Evolutionary conservation across 2,113 vertebrate genomes (phyloP), one percentile per base, ranked within the genome.

Genomic region (Dasyornis broadbenti): DNA sequence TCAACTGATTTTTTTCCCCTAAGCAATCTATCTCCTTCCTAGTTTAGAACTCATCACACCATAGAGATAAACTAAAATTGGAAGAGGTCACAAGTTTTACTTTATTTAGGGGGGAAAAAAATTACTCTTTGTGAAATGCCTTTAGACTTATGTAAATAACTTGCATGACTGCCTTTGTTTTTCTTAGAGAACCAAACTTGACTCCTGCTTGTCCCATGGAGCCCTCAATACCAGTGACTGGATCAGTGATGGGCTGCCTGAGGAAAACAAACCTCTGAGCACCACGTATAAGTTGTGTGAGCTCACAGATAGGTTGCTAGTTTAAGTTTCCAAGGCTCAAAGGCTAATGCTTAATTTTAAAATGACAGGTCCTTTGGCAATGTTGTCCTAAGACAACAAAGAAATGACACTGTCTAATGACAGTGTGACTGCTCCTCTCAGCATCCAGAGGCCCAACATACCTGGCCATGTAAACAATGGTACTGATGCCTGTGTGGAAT

Each of bases 261-360:
- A 23, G 40, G 35, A 65, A 35, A 89, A 45, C 69, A 63, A 66
- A 69, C 10, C 33, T 30, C 1, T 33, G 63, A 94, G 68, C 53
- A 77, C 31, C 53, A 65, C 7, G 4, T 2, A 0, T 31, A 69
- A 94, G 59, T 64, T 0, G 0, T 20, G n/a, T 28, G 42, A 84
- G 37, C 71, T 64, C 50, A 50, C 42, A 52, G 72, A 54, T 21
- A 49, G 33, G n/a, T 8, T 64, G 57, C 47, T 39, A 23, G 8
- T 86, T 83, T 44, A n/a, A 6, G 47, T 78, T 86, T 78, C 77
- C 69, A 35, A 59, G 64, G 35, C 33, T 15, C 7, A 26, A 44
- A 81, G 20, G 22, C 37, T 59, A 59, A 54, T 18, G 27, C 20
- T 44, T 54, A 12, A 33, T 94, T 82, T 66, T 70, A 59, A 81